A percentile compares a stretch with the other conserved stretches of the same genome.
Evolutionary conservation across 2,113 vertebrate species (phyloP).

Genomic region (Phaethon lepturus): DNA sequence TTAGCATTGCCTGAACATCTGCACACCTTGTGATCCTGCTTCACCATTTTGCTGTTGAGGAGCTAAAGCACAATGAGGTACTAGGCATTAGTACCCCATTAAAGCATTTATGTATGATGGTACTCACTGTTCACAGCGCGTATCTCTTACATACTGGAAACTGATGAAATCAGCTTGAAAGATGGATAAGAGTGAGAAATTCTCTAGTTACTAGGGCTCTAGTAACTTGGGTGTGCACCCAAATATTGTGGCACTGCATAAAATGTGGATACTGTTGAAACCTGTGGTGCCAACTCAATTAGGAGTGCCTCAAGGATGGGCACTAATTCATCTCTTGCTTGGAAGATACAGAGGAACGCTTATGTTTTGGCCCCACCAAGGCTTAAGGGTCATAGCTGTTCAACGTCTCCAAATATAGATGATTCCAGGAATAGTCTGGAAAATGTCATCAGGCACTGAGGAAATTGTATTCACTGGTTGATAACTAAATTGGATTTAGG

Average conservation of each 20-base stretch:
- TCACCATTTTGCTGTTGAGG: not conserved
- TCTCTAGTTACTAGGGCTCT: not conserved
- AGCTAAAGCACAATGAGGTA: not conserved
- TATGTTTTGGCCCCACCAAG: accelerated
- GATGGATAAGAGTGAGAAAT: not conserved
- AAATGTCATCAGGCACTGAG: not conserved
- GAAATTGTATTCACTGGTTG: not conserved
- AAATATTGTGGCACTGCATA: not conserved
- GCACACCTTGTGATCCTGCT: not conserved
- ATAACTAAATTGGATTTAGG: not conserved
- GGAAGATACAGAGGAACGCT: not conserved
- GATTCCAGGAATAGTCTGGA: not conserved
- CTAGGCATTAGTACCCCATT: not conserved
- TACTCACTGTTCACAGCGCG: not conserved
- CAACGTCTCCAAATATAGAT: not conserved
- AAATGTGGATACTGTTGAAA: not conserved
- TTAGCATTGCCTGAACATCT: not conserved
- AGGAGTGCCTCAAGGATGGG: not conserved
- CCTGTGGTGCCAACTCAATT: not conserved
- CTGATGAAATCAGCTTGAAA: not conserved
- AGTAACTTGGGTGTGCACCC: not conserved
- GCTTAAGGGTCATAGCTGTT: not conserved
- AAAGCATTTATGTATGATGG: not conserved
- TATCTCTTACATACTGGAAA: not conserved
- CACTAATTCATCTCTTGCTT: not conserved